phyloP scores from a whole-genome alignment of 2,888 invertebrate genomes.

The Andrena dorsata region DNA sequence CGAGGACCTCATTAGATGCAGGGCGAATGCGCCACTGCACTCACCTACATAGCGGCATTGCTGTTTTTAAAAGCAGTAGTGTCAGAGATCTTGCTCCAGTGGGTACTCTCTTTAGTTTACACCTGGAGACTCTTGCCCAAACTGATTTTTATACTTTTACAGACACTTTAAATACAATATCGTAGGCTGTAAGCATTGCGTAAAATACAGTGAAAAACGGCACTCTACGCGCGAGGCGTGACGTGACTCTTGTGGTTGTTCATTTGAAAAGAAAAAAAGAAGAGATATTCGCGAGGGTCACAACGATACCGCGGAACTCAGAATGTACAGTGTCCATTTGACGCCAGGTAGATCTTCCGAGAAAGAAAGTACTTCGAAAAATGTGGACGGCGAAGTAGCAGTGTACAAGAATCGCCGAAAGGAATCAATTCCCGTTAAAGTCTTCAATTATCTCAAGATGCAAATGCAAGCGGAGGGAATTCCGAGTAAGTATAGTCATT shows the following conservation, averaged over 20 bases:
- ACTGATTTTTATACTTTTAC: background rate
- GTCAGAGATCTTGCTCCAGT: constrained; percentile 43
- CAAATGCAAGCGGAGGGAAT: constrained; percentile 77
- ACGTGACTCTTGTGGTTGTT: background rate
- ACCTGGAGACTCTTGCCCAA: background rate
- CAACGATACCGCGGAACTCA: background rate
- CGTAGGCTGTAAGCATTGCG: background rate
- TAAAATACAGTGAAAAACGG: background rate
- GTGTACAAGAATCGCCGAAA: constrained; percentile 75
- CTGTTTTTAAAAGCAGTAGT: constrained; percentile 53
- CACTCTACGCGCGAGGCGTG: background rate
- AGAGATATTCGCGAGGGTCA: background rate
- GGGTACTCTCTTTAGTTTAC: constrained; percentile 21
- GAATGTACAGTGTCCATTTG: constrained; percentile 82
- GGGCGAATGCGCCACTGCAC: constrained; percentile 56
- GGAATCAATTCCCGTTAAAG: constrained; percentile 79
- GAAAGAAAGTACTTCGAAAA: constrained; percentile 72
- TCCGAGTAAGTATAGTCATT: constrained; percentile 72
- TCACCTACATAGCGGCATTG: constrained; percentile 54
- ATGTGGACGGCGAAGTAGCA: constrained; percentile 75
- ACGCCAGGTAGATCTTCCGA: constrained; percentile 77
- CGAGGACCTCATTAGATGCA: constrained; percentile 79
- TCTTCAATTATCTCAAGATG: constrained; percentile 79
- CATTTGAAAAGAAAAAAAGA: background rate
- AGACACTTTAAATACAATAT: background rate